Evolutionary conservation across 2,888 invertebrate genomes (phyloP), one percentile per base, ranked within the genome.

Genomic region (Rutpela maculata): DNA sequence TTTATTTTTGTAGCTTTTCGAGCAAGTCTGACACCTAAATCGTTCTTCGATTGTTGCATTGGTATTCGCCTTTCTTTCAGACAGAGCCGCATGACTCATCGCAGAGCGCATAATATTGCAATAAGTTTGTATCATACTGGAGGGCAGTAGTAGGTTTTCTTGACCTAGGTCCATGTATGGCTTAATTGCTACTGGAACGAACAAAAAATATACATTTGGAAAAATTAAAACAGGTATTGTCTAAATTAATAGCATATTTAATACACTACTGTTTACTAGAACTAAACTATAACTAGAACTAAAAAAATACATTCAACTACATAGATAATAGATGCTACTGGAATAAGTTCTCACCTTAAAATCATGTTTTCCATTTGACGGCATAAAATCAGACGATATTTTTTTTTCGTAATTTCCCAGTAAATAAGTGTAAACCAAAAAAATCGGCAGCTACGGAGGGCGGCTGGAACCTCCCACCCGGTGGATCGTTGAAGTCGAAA

Each of bases 1-100:
- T 81, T 92, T 90, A 87, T 92, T 92, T 59, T 91, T 91, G 85
- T 93, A 93, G 68, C 89, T 89, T 83, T 92, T 92, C 65, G 90
- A 89, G 85, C 93, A 93, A 6, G 90, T 90, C 3, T 91, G 91
- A 83, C 93, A 93, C 35, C 10, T 60, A n/a, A 70, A 70, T n/a
- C 70, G 38, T 12, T 43, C 62, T n/a, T 60, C 38, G 12, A 10
- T 15, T 17, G 26, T 1, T 5, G 43, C 79, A 11, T 38, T 63
- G 35, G 76, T 82, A 31, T 80, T 77, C 18, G 60, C 15, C 22
- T 17, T 38, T 26, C 38, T 35, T 5, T 60, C 70, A 26, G 35
- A 26, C 18, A 75, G 6, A 11, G 62, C 19, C 26, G 59, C 26
- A 7, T 72, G 74, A 19, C 55, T 77, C 78, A 80, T 75, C 65